Base-by-base conservation (phyloP, 2,797 vertebrate genomes). In the Ptychadena robeensis region DNA sequence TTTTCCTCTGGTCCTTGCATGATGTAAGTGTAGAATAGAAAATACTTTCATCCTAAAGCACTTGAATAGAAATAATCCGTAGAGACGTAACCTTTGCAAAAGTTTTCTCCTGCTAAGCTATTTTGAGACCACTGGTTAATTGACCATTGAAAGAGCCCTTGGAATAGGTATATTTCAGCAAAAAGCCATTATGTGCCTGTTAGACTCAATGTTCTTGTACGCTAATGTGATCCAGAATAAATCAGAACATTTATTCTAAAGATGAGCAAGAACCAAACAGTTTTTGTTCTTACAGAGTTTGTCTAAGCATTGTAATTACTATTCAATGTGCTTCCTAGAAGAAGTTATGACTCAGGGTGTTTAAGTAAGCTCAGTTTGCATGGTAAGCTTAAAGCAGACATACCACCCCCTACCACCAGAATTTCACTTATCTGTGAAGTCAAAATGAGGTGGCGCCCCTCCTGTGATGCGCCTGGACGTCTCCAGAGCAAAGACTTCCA, bases 111-210 rank as follows among this genome's bases (percentile, higher is more conserved):
- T 27, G 48, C 76, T 68, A 74, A 80, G 82, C 76, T 84, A 68
- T 80, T 80, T 79, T 84, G 70, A 79, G 82, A 80, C 76, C 82
- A 84, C 64, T 80, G 76, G 76, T 84, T 84, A 84, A 84, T 84
- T 80, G 70, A 84, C 82, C 82, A 84, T 80, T 84, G 82, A 74
- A 84, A 80, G 48, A 80, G 64, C 35, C 70, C 69, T 84, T 84
- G 76, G 44, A 79, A 79, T 68, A 73, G 82, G 76, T 84, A 68
- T 84, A 73, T 74, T 79, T 79, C 70, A 68, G 70, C 64, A 40
- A 53, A 83, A 83, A 80, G 53, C 76, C 82, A 84, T 84, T 84
- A 84, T 84, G 44, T 73, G 27, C 68, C 38, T 38, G 63, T 80
- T 84, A 84, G 69, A 63, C 64, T 84, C 76, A 79, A 84, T 84